A percentile compares a stretch with the other conserved stretches of the same genome.
Conservation (phyloP, 1,140 invertebrate species). For the Drosophila truncata region DNA sequence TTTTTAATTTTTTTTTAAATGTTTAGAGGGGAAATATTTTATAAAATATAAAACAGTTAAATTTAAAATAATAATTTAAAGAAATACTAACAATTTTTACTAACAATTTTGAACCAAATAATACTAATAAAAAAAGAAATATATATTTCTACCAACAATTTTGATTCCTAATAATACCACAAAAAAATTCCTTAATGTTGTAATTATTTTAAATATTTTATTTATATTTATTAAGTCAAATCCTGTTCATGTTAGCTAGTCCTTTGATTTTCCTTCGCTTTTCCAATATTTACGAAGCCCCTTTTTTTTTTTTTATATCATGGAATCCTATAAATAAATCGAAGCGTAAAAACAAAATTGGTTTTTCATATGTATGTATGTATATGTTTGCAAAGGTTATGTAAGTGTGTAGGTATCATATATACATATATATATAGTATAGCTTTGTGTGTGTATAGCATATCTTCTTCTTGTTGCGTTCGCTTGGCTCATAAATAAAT, state of each 20-base stretch:
- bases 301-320: slow-evolving; percentile 14
- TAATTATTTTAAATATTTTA: neutral
- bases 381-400: slow-evolving; percentile 11
- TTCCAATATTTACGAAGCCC: slow-evolving; percentile 5
- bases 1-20: neutral
- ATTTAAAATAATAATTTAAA: neutral
- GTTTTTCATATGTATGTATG: slow-evolving; percentile 51
- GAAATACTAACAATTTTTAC: no score
- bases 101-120: no score
- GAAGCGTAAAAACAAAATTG: slow-evolving; percentile 65
- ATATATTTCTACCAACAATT: neutral
- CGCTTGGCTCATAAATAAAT: slow-evolving; percentile 54
- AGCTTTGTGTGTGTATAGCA: slow-evolving; percentile 17
- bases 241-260: neutral
- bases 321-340: slow-evolving; percentile 45
- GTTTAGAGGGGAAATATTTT: no score
- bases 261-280: slow-evolving; percentile 4
- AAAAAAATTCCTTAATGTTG: neutral
- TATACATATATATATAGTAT: slow-evolving; percentile 12
- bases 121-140: no score
- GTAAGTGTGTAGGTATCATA: slow-evolving; percentile 4
- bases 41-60: neutral
- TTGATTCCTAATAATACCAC: no score
- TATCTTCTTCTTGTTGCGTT: slow-evolving; percentile 42
- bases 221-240: neutral